Evolutionary conservation across 2,888 invertebrate species (phyloP).

Genomic region (Cantharis rustica): DNA sequence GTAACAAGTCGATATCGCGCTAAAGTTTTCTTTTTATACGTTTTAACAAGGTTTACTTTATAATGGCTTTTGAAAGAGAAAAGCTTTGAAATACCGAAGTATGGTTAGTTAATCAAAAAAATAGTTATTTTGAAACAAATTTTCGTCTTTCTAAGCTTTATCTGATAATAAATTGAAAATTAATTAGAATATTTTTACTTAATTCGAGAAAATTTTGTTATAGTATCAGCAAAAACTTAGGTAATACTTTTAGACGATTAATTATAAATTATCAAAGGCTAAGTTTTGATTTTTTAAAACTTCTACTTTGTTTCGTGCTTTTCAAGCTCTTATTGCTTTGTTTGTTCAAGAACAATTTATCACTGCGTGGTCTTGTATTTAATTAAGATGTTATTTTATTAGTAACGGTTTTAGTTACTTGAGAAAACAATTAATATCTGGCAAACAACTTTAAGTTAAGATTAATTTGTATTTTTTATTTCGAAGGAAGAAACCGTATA

Average conservation of each 20-base stretch:
- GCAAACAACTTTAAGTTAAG: conserved; percentile 8
- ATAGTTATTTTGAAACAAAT: neutral
- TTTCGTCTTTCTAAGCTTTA: neutral
- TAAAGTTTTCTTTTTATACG: neutral
- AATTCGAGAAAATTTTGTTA: neutral
- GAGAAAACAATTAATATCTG: conserved; percentile 12
- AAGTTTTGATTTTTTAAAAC: neutral
- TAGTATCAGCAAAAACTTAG: neutral
- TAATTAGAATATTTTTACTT: neutral
- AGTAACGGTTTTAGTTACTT: conserved; percentile 5
- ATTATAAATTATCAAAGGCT: neutral
- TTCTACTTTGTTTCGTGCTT: neutral
- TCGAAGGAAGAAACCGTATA: neutral
- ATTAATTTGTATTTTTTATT: conserved; percentile 5
- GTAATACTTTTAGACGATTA: neutral
- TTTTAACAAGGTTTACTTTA: neutral
- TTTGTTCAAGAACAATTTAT: conserved; percentile 1
- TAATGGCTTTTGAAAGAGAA: neutral
- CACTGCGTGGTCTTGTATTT: conserved; percentile 4
- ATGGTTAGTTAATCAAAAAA: neutral
- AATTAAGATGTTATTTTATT: conserved; percentile 5
- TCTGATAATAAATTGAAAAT: neutral
- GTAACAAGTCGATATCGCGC: neutral
- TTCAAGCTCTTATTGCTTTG: neutral
- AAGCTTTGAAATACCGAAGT: neutral